Evolutionary conservation across 2,113 vertebrate species (phyloP).

Genomic region (Bettongia penicillata): DNA sequence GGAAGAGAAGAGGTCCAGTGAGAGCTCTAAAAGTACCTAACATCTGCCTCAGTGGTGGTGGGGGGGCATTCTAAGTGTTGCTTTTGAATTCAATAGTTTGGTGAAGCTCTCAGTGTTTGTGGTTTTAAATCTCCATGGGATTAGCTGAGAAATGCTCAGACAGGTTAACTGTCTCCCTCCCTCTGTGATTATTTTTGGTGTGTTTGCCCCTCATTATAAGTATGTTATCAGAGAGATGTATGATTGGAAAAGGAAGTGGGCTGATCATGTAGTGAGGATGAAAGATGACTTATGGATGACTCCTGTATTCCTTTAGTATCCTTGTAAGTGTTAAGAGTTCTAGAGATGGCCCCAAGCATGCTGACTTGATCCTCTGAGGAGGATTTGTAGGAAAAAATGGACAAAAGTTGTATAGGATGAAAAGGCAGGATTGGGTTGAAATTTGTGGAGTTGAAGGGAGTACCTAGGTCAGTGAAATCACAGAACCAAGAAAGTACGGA

Average conservation of each 20-base stretch:
- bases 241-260: background rate
- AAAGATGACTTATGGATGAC: background rate
- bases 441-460: background rate
- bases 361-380: background rate
- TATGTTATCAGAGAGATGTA: background rate
- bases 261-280: background rate
- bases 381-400: background rate
- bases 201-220: background rate
- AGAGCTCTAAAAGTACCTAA: background rate
- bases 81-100: background rate
- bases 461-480: background rate
- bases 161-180: background rate
- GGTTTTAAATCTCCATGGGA: background rate
- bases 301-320: background rate
- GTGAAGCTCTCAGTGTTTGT: background rate
- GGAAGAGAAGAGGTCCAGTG: background rate
- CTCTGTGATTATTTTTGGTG: background rate
- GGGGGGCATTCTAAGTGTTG: background rate
- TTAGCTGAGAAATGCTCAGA: background rate
- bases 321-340: background rate
- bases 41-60: background rate
- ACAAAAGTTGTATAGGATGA: background rate
- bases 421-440: background rate
- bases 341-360: background rate
- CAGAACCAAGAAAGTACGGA: background rate